Evolutionary conservation across 2,888 invertebrate genomes (phyloP).

Genomic region (Hyposoter dolosus): DNA sequence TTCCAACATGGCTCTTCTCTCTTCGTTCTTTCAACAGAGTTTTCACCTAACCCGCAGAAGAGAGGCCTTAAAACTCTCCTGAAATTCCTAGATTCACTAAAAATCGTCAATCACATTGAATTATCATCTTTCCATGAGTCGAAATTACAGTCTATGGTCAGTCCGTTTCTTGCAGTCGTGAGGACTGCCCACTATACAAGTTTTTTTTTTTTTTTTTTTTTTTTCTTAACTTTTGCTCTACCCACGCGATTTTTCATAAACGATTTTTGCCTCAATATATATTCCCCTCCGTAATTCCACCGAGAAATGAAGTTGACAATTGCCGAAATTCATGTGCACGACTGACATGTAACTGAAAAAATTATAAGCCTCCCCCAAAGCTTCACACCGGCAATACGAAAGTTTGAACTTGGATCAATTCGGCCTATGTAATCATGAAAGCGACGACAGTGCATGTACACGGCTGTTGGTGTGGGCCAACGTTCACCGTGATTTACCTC

Average conservation of each 20-base stretch:
- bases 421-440: slow-evolving; percentile 40
- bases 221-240: background rate
- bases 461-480: slow-evolving; percentile 67
- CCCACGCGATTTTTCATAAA: background rate
- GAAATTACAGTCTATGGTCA: background rate
- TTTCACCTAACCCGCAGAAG: background rate
- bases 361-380: background rate
- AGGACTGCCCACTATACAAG: background rate
- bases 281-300: background rate
- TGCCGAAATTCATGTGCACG: background rate
- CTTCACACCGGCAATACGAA: background rate
- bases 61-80: background rate
- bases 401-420: slow-evolving; percentile 24
- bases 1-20: background rate
- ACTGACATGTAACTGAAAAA: background rate
- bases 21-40: background rate
- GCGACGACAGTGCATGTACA: slow-evolving; percentile 46
- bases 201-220: background rate
- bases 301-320: background rate
- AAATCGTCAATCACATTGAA: background rate
- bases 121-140: background rate
- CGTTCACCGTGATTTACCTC: slow-evolving; percentile 39
- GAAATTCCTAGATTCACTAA: background rate
- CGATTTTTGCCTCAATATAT: background rate
- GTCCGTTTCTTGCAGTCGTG: background rate